Evolutionary conservation across 1,140 invertebrate species (phyloP).

Genomic region (Hypsibius dujardini): DNA sequence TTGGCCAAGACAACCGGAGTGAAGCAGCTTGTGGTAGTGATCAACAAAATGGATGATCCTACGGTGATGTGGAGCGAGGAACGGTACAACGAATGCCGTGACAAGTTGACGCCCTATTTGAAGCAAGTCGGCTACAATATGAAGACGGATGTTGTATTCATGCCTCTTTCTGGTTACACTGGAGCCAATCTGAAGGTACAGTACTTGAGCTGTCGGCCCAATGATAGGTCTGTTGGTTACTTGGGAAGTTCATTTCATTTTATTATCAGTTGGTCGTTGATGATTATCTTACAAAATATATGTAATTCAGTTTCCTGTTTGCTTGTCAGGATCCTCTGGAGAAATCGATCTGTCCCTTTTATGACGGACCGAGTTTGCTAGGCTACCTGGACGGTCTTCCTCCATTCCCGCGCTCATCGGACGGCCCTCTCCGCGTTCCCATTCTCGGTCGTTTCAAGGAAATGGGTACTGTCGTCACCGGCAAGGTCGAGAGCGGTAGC

Average conservation of each 20-base stretch:
- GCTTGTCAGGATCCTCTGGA: conserved; percentile 50
- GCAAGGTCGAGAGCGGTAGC: conserved; percentile 91
- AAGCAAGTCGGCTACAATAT: conserved; percentile 93
- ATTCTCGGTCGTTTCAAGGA: conserved; percentile 69
- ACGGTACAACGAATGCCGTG: conserved; percentile 50
- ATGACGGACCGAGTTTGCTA: conserved; percentile 78
- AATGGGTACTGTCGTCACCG: conserved; percentile 97
- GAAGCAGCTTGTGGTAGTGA: conserved; percentile 88
- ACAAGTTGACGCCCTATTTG: conserved; percentile 86
- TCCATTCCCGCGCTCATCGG: conserved; percentile 67
- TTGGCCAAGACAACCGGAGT: conserved; percentile 97
- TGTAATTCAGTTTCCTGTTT: too few species aligned
- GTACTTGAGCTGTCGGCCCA: too few species aligned
- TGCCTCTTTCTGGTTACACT: conserved; percentile 90
- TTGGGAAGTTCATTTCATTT: too few species aligned
- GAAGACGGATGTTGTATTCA: conserved; percentile 84
- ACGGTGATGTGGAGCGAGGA: conserved; percentile 93
- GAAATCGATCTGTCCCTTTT: conserved; percentile 71
- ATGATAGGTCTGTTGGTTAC: too few species aligned
- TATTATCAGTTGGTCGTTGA: too few species aligned
- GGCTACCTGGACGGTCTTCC: conserved; percentile 86
- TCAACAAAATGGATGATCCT: conserved; percentile 99
- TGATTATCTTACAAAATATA: too few species aligned
- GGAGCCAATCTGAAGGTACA: conserved; percentile 78
- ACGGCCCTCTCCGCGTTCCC: conserved; percentile 91